Conservation (phyloP, 92 coral and sea anemone species). For the Umimayanthus chanpuru region DNA sequence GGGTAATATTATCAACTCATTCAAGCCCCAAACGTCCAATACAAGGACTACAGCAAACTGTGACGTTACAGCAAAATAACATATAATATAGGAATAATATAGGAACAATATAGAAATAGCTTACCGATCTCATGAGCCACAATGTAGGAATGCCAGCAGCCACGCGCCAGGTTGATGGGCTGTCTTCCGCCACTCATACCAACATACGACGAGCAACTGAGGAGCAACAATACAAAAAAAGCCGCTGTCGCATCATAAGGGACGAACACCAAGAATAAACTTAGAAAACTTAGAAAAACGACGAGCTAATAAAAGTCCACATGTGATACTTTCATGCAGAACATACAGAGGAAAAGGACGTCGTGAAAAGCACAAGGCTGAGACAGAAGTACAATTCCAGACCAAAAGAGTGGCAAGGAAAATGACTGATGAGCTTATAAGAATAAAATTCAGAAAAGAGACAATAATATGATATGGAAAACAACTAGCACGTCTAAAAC, state of each 20-base stretch:
- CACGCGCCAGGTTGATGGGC: constrained; percentile 15
- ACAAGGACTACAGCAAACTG: background rate
- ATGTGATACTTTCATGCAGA: background rate
- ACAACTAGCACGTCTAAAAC: background rate
- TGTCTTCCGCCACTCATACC: constrained; percentile 20
- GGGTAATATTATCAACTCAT: too few species aligned
- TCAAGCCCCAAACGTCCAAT: background rate
- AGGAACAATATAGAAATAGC: background rate
- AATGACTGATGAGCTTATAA: background rate
- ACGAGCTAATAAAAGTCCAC: too few species aligned
- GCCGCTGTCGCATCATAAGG: background rate
- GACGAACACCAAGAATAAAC: background rate
- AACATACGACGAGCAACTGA: constrained; percentile 28
- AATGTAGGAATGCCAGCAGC: constrained; percentile 23
- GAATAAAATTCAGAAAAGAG: too few species aligned
- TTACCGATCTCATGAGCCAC: constrained; percentile 39
- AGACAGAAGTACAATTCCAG: background rate
- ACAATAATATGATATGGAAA: too few species aligned
- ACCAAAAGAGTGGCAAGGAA: background rate
- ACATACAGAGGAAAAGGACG: background rate
- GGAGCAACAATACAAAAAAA: background rate
- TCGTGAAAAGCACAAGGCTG: background rate
- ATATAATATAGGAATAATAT: too few species aligned
- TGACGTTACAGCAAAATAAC: background rate
- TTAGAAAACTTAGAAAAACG: background rate